Evolutionary conservation across 23 tunicate species (phyloP), one percentile per base, ranked within the genome.

Genomic region (Botrylloides violaceus): DNA sequence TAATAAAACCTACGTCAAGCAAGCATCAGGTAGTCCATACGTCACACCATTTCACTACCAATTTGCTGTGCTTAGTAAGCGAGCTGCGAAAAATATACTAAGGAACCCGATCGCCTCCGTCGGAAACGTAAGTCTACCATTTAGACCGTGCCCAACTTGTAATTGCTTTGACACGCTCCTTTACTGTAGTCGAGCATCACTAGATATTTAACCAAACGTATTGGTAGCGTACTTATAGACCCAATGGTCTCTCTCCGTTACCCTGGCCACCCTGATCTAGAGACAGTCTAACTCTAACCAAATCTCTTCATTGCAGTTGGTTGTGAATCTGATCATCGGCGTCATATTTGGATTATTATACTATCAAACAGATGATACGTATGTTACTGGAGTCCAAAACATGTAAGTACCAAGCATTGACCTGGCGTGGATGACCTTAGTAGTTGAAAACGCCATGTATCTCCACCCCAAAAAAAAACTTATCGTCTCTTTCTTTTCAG

Each of bases 91-190:
- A 49, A 90, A 90, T 70, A 87, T 90, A 2, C 73, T 90, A 29
- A 32, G 97, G 36, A 90, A 90, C 49, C 97, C 97, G 15, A 65
- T 90, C 47, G 97, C 97, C 49, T 81, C 96, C 0, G 88, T 88
- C 39, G 96, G 96, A 81, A 88, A 77, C 49, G 96, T 88, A 47
- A 88, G 96, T 65, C 2, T 30, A 3, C 26, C 3, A 43, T 6
- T 50, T n/a, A n/a, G n/a, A n/a, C 58, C 58, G 20, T 1, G 20
- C 58, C n/a, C 58, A 49, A 49, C 20, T 21, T 49, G n/a, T 49
- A 49, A 19, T 49, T 49, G 58, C n/a, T 19, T 49, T 49, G 0
- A 49, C n/a, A 19, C n/a, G 58, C 58, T n/a, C n/a, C n/a, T n/a
- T n/a, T n/a, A n/a, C n/a, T n/a, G n/a, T n/a, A n/a, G n/a, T n/a